These are phyloP conservation scores for Ichneumoninae sp. DNA, from an alignment of 2,888 invertebrate genomes.

Conservation along the genomic window DNA sequence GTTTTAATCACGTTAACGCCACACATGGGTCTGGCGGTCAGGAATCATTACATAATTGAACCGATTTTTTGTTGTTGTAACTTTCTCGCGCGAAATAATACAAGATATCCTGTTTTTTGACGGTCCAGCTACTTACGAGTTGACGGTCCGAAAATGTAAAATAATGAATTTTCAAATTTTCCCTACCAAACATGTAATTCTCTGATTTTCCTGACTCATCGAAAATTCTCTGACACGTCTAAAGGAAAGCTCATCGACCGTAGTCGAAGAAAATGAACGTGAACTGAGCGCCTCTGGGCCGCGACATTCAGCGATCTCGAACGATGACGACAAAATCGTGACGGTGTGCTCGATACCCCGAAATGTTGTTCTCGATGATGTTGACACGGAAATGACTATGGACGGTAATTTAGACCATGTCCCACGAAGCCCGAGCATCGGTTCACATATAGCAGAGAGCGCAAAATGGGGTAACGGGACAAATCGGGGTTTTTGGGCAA, in stretches of 20 bases:
- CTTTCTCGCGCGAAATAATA: slow-evolving; percentile 12
- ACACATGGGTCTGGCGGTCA: too few relatives aligned
- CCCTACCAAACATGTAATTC: neutral
- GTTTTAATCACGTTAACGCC: too few relatives aligned
- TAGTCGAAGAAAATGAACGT: slow-evolving; percentile 28
- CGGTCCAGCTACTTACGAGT: too few relatives aligned
- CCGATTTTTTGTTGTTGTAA: neutral
- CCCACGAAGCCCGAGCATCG: neutral
- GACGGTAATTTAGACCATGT: slow-evolving; percentile 83
- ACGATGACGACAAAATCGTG: slow-evolving; percentile 76
- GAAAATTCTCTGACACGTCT: slow-evolving; percentile 2
- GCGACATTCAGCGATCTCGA: neutral
- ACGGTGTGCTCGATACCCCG: slow-evolving; percentile 85
- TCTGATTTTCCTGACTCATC: neutral
- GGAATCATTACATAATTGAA: too few relatives aligned
- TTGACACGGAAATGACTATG: slow-evolving; percentile 86
- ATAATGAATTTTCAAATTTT: too few relatives aligned
- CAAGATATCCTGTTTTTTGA: too few relatives aligned
- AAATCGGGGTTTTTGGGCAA: too few relatives aligned
- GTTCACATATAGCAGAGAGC: too few relatives aligned
- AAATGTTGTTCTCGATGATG: slow-evolving; percentile 85
- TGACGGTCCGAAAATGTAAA: neutral
- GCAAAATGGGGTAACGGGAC: too few relatives aligned
- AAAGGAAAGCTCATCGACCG: slow-evolving; percentile 68
- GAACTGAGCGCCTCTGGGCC: neutral